Evolutionary conservation across 1,140 invertebrate genomes (phyloP).

Genomic region (Leptinotarsa defecta): DNA sequence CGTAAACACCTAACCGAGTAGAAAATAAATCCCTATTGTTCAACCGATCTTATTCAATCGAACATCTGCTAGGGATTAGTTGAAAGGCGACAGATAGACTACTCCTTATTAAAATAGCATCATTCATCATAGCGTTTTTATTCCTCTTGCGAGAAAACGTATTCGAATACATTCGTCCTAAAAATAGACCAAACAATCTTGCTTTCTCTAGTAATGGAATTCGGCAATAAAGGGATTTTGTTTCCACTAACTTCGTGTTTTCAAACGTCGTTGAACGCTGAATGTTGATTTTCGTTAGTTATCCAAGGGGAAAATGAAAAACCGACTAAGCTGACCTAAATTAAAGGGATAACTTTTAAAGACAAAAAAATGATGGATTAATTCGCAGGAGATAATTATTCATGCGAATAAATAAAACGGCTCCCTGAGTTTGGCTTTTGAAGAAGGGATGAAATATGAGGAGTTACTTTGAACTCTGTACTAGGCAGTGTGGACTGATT

Average conservation of each 20-base stretch:
- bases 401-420: no score
- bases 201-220: not conserved
- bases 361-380: no score
- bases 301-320: no score
- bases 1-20: not conserved
- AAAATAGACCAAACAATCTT: not conserved
- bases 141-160: not conserved
- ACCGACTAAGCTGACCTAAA: no score
- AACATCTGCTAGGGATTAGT: conserved; percentile 1
- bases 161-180: not conserved
- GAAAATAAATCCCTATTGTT: conserved; percentile 16
- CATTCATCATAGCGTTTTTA: conserved; percentile 16
- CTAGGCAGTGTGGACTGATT: no score
- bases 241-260: not conserved
- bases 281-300: no score
- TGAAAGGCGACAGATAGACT: conserved; percentile 9
- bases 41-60: not conserved
- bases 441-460: no score
- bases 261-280: no score
- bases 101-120: conserved; percentile 17
- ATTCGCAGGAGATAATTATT: no score
- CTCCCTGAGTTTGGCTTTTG: no score
- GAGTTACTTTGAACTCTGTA: no score
- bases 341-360: no score
- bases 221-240: not conserved